Evolutionary conservation across 2,888 invertebrate species (phyloP).

Genomic region (Agonum fuliginosum): DNA sequence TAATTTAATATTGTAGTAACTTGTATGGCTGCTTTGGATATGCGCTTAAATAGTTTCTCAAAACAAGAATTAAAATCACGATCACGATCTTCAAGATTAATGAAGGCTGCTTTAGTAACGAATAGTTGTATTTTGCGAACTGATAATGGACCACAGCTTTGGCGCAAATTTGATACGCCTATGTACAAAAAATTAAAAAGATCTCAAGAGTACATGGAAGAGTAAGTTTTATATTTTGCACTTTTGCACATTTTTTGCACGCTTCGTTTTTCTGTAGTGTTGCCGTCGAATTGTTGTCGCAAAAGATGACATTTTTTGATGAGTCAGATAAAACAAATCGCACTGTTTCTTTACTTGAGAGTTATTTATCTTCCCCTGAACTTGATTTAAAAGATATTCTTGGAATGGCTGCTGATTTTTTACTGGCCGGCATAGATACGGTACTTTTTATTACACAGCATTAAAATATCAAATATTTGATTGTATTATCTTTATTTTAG

Average conservation of each 20-base stretch:
- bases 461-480: constrained; percentile 1
- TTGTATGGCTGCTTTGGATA: constrained; percentile 82
- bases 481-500: constrained; percentile 70
- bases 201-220: constrained; percentile 84
- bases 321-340: constrained; percentile 65
- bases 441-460: constrained; percentile 71
- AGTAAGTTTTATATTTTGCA: constrained; percentile 69
- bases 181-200: constrained; percentile 80
- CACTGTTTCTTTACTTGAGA: constrained; percentile 77
- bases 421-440: constrained; percentile 91
- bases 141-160: constrained; percentile 82
- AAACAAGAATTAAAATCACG: constrained; percentile 75
- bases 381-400: constrained; percentile 86
- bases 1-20: constrained; percentile 81
- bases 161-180: constrained; percentile 84
- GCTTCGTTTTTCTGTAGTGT: constrained; percentile 72
- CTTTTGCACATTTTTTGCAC: not conserved
- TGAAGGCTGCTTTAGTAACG: constrained; percentile 83
- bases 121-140: constrained; percentile 82
- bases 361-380: constrained; percentile 81
- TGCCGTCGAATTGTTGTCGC: constrained; percentile 79
- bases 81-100: constrained; percentile 81
- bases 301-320: constrained; percentile 75
- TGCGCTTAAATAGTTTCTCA: constrained; percentile 81
- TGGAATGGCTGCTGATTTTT: constrained; percentile 88